These are phyloP conservation scores for Bradypodion pumilum DNA, from an alignment of 2,797 vertebrate species.

Conservation along the genomic window DNA sequence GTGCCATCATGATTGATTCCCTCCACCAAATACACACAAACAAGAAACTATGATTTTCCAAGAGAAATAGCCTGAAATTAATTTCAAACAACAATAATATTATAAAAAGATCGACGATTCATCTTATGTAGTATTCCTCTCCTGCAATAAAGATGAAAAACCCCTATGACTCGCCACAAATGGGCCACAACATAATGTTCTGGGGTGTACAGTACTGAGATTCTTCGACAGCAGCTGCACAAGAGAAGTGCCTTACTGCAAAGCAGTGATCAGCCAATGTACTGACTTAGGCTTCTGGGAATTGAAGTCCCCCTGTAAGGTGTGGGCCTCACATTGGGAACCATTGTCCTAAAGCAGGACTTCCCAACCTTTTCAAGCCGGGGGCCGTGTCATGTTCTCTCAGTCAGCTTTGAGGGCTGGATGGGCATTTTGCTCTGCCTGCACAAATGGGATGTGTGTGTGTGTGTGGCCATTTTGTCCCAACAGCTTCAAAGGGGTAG, in stretches of 20 bases:
- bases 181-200: slow-evolving; percentile 44
- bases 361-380: too few species aligned
- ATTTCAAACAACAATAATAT: slow-evolving; percentile 64
- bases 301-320: too few species aligned
- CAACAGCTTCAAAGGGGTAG: too few species aligned
- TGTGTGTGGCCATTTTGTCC: too few species aligned
- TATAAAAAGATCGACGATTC: slow-evolving; percentile 54
- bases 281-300: not conserved
- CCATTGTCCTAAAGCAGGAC: too few species aligned
- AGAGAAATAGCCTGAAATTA: slow-evolving; percentile 59
- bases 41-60: slow-evolving; percentile 61
- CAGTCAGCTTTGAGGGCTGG: too few species aligned
- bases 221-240: slow-evolving; percentile 52
- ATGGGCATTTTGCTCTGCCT: too few species aligned
- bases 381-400: too few species aligned
- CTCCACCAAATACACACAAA: not conserved
- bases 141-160: slow-evolving; percentile 49
- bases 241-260: slow-evolving; percentile 50
- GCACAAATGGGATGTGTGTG: too few species aligned
- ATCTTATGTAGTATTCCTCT: slow-evolving; percentile 25
- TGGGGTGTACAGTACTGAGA: slow-evolving; percentile 38
- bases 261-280: too few species aligned
- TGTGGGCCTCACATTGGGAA: too few species aligned
- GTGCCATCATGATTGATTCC: slow-evolving; percentile 56
- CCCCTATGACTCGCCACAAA: slow-evolving; percentile 22